phyloP scores from a whole-genome alignment of 2,888 invertebrate genomes.

The Drosophila prolongata region DNA sequence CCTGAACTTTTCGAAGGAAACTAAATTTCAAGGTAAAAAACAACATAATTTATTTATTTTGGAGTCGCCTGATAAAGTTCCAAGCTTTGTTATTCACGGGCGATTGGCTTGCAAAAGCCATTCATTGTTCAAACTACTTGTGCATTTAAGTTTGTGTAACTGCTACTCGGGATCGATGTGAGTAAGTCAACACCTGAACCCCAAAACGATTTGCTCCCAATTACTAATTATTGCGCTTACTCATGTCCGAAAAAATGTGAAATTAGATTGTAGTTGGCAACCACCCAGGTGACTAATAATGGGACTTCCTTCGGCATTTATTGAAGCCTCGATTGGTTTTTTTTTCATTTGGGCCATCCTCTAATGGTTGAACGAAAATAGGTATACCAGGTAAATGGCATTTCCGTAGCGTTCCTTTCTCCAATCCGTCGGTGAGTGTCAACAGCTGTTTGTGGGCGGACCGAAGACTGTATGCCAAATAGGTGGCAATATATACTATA shows the following conservation, averaged over 20 bases:
- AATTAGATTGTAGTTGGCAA: conserved; percentile 43
- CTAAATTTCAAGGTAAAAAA: not conserved
- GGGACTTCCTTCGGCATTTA: conserved; percentile 8
- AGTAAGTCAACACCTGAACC: not conserved
- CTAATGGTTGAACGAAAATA: not conserved
- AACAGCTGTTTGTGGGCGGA: conserved; percentile 66
- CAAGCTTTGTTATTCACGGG: not conserved
- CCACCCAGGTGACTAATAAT: conserved; percentile 34
- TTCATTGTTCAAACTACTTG: conserved; percentile 8
- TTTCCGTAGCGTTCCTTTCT: conserved; percentile 16
- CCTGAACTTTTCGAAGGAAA: not conserved
- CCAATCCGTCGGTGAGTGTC: conserved; percentile 47
- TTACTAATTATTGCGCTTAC: conserved; percentile 52
- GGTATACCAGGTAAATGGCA: conserved; percentile 46
- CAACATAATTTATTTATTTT: not conserved
- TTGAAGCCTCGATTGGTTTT: conserved; percentile 1
- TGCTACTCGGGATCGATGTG: not conserved
- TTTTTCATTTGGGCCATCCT: not conserved
- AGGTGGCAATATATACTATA: conserved; percentile 24
- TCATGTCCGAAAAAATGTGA: conserved; percentile 49
- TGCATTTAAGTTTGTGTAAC: conserved; percentile 1
- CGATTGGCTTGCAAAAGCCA: not conserved
- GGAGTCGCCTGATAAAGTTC: too few species aligned
- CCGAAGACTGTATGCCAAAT: conserved; percentile 34
- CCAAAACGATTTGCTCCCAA: conserved; percentile 45